These are phyloP conservation scores for Myotis yumanensis DNA, from an alignment of 2,113 vertebrate genomes.

Conservation along the genomic window DNA sequence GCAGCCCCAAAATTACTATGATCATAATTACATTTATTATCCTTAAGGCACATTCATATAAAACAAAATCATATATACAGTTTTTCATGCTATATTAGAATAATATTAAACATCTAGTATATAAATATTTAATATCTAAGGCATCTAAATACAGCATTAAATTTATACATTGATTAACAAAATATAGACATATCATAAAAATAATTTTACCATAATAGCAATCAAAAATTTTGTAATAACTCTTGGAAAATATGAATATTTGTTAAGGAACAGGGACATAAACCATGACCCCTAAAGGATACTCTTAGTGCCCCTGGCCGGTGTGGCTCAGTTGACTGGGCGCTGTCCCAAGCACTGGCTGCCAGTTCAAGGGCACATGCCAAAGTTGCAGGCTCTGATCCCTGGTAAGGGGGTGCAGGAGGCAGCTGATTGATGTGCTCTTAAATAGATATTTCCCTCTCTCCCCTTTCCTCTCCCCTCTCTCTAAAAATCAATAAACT, in stretches of 20 bases:
- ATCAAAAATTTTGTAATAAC: conserved; percentile 1
- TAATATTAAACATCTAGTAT: conserved; percentile 34
- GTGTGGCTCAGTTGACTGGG: too few relatives aligned
- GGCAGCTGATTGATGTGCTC: too few relatives aligned
- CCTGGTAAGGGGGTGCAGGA: too few relatives aligned
- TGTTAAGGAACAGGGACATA: conserved; percentile 18
- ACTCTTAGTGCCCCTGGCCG: not conserved
- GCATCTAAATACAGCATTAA: conserved; percentile 10
- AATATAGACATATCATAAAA: not conserved
- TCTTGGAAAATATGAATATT: not conserved
- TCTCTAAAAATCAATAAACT: too few relatives aligned
- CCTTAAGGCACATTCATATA: not conserved
- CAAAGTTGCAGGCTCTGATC: too few relatives aligned
- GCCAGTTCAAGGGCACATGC: too few relatives aligned
- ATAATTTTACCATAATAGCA: not conserved
- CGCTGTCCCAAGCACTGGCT: too few relatives aligned
- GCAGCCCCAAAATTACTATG: not conserved
- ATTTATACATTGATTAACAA: not conserved
- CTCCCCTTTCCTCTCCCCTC: too few relatives aligned
- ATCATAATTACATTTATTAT: not conserved
- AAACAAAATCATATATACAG: conserved; percentile 23
- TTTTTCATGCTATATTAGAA: not conserved
- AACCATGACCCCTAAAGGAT: not conserved
- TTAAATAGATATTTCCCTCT: too few relatives aligned
- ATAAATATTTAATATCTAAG: conserved; percentile 19